Percentiles rank a stretch among this genome's conserved stretches.
phyloP scores from a whole-genome alignment of 2,113 vertebrate genomes.

The Aramus guarauna region DNA sequence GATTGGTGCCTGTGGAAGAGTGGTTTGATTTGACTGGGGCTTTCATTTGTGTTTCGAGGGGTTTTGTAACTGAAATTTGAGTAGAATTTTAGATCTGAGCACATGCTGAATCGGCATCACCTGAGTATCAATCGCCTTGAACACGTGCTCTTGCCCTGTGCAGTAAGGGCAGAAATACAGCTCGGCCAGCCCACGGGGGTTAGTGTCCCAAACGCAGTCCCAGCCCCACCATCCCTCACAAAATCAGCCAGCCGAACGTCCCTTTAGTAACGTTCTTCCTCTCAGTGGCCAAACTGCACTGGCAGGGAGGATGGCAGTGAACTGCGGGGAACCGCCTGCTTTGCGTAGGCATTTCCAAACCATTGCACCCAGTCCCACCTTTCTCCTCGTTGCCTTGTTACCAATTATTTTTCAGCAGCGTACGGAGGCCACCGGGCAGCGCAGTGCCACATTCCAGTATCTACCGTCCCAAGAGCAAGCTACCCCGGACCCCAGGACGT shows the following conservation, averaged over 20 bases:
- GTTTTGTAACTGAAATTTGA: background rate
- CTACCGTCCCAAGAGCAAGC: background rate
- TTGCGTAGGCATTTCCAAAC: background rate
- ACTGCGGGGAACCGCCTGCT: background rate
- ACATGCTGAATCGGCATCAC: background rate
- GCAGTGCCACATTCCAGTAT: background rate
- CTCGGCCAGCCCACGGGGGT: background rate
- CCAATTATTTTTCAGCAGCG: accelerated
- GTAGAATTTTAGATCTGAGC: background rate
- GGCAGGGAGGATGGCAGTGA: background rate
- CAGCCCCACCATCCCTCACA: background rate
- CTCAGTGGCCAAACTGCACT: no score
- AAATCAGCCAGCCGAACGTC: background rate
- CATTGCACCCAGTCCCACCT: background rate
- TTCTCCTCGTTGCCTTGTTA: background rate
- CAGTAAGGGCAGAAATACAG: background rate
- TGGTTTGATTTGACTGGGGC: background rate
- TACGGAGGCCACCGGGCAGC: background rate
- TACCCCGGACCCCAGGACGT: background rate
- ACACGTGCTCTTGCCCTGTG: background rate
- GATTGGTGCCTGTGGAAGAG: background rate
- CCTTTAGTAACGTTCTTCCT: background rate
- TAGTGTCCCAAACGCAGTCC: background rate
- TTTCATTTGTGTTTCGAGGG: background rate
- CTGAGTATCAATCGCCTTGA: background rate